phyloP scores from a whole-genome alignment of 2,797 vertebrate species.

The Lepilemur septentrionalis region DNA sequence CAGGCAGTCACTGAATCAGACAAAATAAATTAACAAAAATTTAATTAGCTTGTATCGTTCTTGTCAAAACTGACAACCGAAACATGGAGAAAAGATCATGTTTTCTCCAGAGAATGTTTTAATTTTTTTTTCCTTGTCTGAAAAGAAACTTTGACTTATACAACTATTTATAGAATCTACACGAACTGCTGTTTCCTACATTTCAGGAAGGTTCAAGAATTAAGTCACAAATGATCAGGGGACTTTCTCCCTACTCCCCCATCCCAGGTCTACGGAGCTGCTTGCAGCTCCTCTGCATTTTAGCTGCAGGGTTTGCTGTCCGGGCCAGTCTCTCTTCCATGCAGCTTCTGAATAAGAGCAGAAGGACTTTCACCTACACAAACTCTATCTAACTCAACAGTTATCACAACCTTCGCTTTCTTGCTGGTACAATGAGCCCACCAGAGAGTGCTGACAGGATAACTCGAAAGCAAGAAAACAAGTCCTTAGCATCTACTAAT shows the following conservation, averaged over 20 bases:
- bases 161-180: slow-evolving; percentile 82
- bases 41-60: slow-evolving; percentile 85
- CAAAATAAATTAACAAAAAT: slow-evolving; percentile 88
- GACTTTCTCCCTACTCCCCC: not conserved
- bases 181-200: slow-evolving; percentile 77
- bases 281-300: too few species aligned
- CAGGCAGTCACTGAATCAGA: slow-evolving; percentile 83
- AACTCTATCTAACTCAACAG: not conserved
- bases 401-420: not conserved
- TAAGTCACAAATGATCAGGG: slow-evolving; percentile 65
- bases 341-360: not conserved
- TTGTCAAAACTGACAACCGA: slow-evolving; percentile 86
- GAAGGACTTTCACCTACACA: not conserved
- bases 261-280: not conserved
- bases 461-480: not conserved
- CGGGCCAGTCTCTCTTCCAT: not conserved
- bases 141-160: slow-evolving; percentile 70
- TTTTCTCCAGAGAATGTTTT: slow-evolving; percentile 80
- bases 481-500: too few species aligned
- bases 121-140: slow-evolving; percentile 59
- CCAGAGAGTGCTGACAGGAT: not conserved
- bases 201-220: slow-evolving; percentile 76
- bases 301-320: not conserved
- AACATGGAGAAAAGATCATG: slow-evolving; percentile 82
- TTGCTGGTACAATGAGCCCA: accelerated